Evolutionary conservation across 2,888 invertebrate genomes (phyloP).

Genomic region (Cremastobaeus sp.): DNA sequence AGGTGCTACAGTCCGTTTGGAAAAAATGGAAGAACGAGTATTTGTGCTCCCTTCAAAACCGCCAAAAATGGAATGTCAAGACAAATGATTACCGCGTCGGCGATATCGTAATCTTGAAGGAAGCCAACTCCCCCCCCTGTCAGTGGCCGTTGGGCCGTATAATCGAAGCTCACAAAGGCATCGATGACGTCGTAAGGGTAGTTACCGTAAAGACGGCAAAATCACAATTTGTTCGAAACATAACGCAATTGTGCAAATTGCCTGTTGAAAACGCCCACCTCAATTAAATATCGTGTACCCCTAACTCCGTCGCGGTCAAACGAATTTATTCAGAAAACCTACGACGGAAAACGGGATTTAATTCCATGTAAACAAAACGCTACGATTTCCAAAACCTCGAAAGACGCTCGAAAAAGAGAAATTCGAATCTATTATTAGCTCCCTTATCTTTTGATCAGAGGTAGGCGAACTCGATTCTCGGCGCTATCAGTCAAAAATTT

Average conservation of each 20-base stretch:
- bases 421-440: too few relatives aligned
- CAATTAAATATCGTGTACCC: not conserved
- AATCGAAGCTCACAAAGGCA: not conserved
- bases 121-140: conserved; percentile 1
- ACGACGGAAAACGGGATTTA: too few relatives aligned
- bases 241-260: too few relatives aligned
- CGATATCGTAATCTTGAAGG: not conserved
- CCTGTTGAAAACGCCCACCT: too few relatives aligned
- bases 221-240: too few relatives aligned
- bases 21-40: not conserved
- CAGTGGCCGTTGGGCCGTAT: conserved; percentile 14
- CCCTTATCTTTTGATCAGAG: too few relatives aligned
- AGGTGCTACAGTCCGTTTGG: not conserved
- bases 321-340: not conserved
- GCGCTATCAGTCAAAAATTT: too few relatives aligned
- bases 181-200: not conserved
- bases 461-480: too few relatives aligned
- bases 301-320: not conserved
- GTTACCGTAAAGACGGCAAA: not conserved
- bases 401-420: too few relatives aligned
- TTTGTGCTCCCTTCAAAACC: not conserved
- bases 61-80: not conserved
- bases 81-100: not conserved
- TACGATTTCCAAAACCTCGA: too few relatives aligned
- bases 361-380: too few relatives aligned